Conservation (phyloP, 1,140 invertebrate genomes). For the Uloborus diversus region DNA sequence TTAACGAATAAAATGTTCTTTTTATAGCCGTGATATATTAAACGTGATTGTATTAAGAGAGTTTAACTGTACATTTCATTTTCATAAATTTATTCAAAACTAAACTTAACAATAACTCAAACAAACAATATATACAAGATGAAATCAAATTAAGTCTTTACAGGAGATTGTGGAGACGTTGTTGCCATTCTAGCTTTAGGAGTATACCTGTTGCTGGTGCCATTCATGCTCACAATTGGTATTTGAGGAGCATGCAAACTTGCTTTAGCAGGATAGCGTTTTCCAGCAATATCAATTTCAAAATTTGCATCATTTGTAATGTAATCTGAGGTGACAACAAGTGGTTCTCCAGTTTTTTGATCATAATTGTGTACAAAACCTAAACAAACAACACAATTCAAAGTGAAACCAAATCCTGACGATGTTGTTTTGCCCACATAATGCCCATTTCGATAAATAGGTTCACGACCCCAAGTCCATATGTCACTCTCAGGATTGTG, state of each 20-base stretch:
- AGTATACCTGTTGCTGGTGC: constrained; percentile 35
- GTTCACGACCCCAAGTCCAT: constrained; percentile 94
- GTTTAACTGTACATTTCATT: too few species aligned
- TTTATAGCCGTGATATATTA: too few species aligned
- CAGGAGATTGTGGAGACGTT: too few species aligned
- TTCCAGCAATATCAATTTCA: constrained; percentile 94
- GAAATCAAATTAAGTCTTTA: too few species aligned
- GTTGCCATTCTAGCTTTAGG: constrained; percentile 41
- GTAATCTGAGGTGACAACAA: constrained; percentile 84
- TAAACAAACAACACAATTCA: constrained; percentile 82
- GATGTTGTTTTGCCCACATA: constrained; percentile 93
- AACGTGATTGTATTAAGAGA: too few species aligned
- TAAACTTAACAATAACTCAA: too few species aligned
- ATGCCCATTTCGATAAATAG: constrained; percentile 88
- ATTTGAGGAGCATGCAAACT: constrained; percentile 68
- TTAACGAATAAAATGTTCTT: too few species aligned
- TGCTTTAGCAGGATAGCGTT: constrained; percentile 79
- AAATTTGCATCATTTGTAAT: constrained; percentile 83
- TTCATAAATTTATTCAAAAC: too few species aligned
- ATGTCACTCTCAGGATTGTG: constrained; percentile 91
- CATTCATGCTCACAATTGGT: constrained; percentile 50
- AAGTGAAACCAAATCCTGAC: constrained; percentile 94
- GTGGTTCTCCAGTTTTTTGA: constrained; percentile 71
- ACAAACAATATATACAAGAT: too few species aligned
- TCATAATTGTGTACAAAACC: constrained; percentile 91